phyloP scores from a whole-genome alignment of 2,113 vertebrate species.

The Passer montanus region DNA sequence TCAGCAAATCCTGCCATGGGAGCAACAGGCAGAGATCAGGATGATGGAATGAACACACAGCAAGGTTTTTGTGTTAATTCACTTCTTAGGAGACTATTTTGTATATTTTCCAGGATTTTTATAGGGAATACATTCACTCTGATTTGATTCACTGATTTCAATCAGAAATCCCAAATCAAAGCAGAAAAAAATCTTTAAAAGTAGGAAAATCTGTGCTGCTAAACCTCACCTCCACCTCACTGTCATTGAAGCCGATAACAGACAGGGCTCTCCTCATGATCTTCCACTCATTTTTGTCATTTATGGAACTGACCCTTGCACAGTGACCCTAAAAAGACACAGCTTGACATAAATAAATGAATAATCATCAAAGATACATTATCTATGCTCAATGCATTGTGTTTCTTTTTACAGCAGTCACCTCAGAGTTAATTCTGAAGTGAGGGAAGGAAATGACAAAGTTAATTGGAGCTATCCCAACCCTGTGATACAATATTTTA shows the following conservation, averaged over 20 bases:
- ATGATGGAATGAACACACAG: background rate
- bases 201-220: background rate
- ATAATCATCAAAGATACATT: background rate
- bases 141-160: background rate
- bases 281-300: constrained; percentile 97
- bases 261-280: constrained; percentile 86
- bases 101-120: background rate
- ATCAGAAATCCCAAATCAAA: background rate
- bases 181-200: background rate
- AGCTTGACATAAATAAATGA: background rate
- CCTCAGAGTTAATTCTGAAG: background rate
- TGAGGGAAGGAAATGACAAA: background rate
- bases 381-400: background rate
- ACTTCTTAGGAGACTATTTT: background rate
- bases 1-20: constrained; percentile 85
- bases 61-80: background rate
- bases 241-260: constrained; percentile 89
- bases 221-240: constrained; percentile 90
- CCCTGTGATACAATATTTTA: accelerated
- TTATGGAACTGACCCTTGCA: constrained; percentile 97
- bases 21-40: background rate
- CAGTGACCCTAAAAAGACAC: constrained; percentile 87
- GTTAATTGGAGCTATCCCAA: accelerated
- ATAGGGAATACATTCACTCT: background rate
- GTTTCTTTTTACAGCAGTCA: background rate